Conservation (phyloP, 2,113 vertebrate genomes). For the Clinocottus analis region DNA sequence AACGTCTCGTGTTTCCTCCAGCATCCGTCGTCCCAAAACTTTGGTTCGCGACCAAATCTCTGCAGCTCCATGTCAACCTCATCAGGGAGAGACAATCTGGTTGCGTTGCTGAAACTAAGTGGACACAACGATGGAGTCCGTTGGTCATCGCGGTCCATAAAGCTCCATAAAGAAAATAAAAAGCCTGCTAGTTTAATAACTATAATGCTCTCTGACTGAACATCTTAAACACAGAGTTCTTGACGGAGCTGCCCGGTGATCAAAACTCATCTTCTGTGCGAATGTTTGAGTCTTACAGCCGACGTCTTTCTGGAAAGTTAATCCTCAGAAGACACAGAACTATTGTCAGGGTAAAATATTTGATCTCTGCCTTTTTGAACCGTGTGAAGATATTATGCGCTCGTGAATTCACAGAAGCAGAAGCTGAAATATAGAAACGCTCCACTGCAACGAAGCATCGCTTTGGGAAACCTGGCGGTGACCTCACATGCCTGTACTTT, state of each 20-base stretch:
- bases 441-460: slow-evolving; percentile 31
- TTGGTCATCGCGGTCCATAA: background rate
- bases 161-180: too few species aligned
- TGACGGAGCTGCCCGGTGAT: background rate
- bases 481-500: slow-evolving; percentile 31
- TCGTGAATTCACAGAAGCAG: slow-evolving; percentile 20
- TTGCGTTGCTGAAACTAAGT: background rate
- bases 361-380: slow-evolving; percentile 25
- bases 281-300: slow-evolving; percentile 3
- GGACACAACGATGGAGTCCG: too few species aligned
- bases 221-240: too few species aligned
- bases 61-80: background rate
- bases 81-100: background rate
- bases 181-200: too few species aligned
- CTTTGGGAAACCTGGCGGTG: slow-evolving; percentile 40
- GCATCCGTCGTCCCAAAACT: background rate
- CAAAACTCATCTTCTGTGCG: background rate
- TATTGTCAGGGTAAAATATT: background rate
- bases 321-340: background rate
- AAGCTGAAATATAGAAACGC: slow-evolving; percentile 39
- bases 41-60: background rate
- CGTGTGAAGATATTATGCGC: slow-evolving; percentile 4
- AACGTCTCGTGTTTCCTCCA: background rate
- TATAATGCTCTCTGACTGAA: too few species aligned
- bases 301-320: background rate